A percentile compares a stretch with the other conserved stretches of the same genome.
Conservation (phyloP, 2,888 invertebrate genomes). For the Leptopilina myrica region DNA sequence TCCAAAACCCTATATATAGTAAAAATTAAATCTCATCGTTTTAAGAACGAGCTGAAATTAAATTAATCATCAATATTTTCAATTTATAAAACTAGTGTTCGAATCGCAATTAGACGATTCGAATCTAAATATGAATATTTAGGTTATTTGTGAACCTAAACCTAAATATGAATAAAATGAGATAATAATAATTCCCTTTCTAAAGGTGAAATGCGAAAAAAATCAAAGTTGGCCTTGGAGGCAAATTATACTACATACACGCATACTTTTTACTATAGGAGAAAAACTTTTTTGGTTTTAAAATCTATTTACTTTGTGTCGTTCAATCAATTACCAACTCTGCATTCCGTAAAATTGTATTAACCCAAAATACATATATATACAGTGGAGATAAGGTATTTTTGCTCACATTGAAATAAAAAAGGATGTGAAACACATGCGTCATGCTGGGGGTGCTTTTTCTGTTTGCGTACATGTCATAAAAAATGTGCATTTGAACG, state of each 20-base stretch:
- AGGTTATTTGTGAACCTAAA: too few species aligned
- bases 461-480: conserved; percentile 41
- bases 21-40: too few species aligned
- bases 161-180: too few species aligned
- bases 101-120: too few species aligned
- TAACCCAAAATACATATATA: conserved; percentile 50
- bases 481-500: conserved; percentile 39
- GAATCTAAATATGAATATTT: too few species aligned
- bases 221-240: too few species aligned
- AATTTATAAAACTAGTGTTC: too few species aligned
- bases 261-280: not conserved
- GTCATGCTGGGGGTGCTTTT: conserved; percentile 30
- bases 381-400: conserved; percentile 32
- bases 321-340: conserved; percentile 18
- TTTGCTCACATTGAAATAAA: conserved; percentile 17
- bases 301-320: conserved; percentile 8
- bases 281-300: not conserved
- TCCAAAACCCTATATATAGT: not conserved
- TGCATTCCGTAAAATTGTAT: conserved; percentile 48
- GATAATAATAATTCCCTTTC: too few species aligned
- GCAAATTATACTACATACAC: not conserved
- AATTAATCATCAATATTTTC: too few species aligned
- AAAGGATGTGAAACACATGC: conserved; percentile 46
- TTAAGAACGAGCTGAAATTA: too few species aligned
- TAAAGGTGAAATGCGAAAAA: too few species aligned